Conservation (phyloP, 1,140 invertebrate genomes). For the Panagrolaimus sp. region DNA sequence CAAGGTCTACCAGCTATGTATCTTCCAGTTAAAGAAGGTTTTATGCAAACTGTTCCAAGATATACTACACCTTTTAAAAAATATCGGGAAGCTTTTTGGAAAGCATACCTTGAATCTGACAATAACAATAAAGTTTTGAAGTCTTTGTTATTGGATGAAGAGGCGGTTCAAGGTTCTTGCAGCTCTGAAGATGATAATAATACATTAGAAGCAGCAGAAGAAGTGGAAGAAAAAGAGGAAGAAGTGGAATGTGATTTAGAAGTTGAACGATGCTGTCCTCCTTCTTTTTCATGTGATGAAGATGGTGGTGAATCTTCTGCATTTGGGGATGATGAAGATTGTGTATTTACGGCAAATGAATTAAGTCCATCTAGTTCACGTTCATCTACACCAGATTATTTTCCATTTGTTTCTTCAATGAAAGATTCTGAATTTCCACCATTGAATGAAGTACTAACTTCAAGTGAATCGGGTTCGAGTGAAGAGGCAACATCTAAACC, state of each 20-base stretch:
- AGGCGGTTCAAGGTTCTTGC: background rate
- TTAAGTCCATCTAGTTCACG: background rate
- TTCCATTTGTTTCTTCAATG: background rate
- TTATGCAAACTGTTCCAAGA: background rate
- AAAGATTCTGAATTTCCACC: background rate
- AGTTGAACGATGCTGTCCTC: background rate
- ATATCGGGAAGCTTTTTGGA: no score
- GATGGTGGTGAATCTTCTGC: background rate
- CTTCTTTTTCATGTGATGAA: background rate
- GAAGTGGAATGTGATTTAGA: background rate
- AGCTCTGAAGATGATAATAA: background rate
- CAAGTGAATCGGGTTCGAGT: background rate
- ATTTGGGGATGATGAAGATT: slow-evolving; percentile 12
- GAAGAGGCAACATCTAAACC: background rate
- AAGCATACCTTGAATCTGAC: no score
- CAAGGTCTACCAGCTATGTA: background rate
- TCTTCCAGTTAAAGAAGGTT: background rate
- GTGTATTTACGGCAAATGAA: background rate
- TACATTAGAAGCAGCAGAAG: background rate
- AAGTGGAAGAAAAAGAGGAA: background rate
- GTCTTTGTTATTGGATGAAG: no score
- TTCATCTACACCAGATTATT: background rate
- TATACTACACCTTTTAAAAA: background rate
- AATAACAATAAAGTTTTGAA: no score
- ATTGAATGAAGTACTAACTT: background rate